A percentile compares a stretch with the other conserved stretches of the same genome.
These are phyloP conservation scores for Lethenteron reissneri DNA, from an alignment of 2,113 vertebrate genomes.

Conservation along the genomic window DNA sequence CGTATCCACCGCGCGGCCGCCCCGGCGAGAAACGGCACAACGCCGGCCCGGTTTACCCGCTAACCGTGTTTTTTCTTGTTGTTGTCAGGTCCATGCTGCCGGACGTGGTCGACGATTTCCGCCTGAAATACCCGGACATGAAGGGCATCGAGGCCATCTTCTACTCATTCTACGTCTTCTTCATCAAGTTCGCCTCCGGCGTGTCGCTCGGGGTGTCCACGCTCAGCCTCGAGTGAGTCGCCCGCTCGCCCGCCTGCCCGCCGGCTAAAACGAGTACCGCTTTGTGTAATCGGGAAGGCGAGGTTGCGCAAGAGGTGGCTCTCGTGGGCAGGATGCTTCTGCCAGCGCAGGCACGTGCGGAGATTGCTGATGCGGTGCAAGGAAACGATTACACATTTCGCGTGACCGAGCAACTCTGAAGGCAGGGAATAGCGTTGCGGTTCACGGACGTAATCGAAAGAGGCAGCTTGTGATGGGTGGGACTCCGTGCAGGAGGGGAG, in stretches of 20 bases:
- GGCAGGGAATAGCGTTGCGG: too few species aligned
- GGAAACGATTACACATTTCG: too few species aligned
- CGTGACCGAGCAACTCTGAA: too few species aligned
- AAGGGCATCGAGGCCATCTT: constrained; percentile 61
- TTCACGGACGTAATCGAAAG: too few species aligned
- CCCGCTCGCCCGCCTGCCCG: neutral
- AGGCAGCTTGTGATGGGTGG: too few species aligned
- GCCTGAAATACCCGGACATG: constrained; percentile 40
- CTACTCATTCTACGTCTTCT: constrained; percentile 92
- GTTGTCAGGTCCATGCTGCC: constrained; percentile 70
- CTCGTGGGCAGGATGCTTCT: too few species aligned
- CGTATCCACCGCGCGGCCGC: neutral
- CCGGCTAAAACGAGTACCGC: neutral
- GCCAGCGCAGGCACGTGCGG: too few species aligned
- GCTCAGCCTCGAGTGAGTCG: constrained; percentile 58
- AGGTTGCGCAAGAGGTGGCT: too few species aligned
- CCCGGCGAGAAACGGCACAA: neutral
- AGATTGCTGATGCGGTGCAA: too few species aligned
- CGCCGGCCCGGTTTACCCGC: neutral
- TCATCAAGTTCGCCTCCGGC: constrained; percentile 74
- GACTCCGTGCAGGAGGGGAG: too few species aligned
- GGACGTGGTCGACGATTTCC: constrained; percentile 72
- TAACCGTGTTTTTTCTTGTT: constrained; percentile 1
- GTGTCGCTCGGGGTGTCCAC: constrained; percentile 73
- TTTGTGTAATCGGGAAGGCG: too few species aligned